Evolutionary conservation across 2,113 vertebrate genomes (phyloP).

Genomic region (Sander lucioperca): DNA sequence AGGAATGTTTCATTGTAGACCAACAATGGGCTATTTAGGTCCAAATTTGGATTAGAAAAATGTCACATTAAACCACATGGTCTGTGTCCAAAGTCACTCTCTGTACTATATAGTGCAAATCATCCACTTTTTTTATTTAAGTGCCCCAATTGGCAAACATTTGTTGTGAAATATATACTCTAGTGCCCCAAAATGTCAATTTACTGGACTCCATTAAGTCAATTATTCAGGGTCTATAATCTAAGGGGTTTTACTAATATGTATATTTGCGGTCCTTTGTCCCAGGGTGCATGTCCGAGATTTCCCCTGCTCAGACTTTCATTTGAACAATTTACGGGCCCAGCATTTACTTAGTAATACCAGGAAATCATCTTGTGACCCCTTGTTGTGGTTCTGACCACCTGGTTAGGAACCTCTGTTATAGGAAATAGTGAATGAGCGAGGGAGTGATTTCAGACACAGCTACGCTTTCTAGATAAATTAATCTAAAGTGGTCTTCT

Average conservation of each 20-base stretch:
- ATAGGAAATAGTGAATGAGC: not conserved
- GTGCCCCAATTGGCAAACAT: not conserved
- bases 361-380: not conserved
- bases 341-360: not conserved
- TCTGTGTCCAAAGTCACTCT: not conserved
- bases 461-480: not conserved
- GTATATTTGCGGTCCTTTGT: not conserved
- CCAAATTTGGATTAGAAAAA: not conserved
- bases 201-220: not conserved
- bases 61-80: not conserved
- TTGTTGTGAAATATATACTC: not conserved
- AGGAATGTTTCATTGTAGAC: not conserved
- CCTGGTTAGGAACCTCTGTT: not conserved
- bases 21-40: not conserved
- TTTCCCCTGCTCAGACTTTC: not conserved
- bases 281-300: not conserved
- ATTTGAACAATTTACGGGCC: not conserved
- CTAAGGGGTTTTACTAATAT: not conserved
- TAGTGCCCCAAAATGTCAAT: not conserved
- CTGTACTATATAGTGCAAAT: not conserved
- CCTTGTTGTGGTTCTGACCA: not conserved
- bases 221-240: not conserved
- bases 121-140: not conserved
- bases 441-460: not conserved
- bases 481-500: not conserved